Percentiles rank a stretch among this genome's conserved stretches.
Conservation (phyloP, 2,113 vertebrate species). For the Rafetus swinhoei region DNA sequence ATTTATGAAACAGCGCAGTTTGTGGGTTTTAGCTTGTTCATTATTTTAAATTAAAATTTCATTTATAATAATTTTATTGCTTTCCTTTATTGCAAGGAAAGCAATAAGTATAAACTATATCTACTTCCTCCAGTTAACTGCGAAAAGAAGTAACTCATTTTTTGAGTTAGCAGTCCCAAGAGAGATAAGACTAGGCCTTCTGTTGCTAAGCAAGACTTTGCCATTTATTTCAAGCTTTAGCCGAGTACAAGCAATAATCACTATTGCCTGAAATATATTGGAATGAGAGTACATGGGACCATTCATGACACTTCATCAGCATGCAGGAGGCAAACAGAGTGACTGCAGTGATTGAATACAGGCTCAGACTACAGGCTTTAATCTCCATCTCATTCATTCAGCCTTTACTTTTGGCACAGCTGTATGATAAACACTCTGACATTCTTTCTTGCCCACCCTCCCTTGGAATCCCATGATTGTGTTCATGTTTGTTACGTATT, state of each 20-base stretch:
- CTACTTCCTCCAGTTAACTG: constrained; percentile 44
- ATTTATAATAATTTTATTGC: too few species aligned
- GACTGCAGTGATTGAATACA: constrained; percentile 92
- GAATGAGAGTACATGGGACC: constrained; percentile 85
- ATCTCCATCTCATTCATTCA: constrained; percentile 91
- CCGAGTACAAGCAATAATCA: constrained; percentile 81
- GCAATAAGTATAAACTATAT: constrained; percentile 33
- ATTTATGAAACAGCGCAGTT: constrained; percentile 8
- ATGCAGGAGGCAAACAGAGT: constrained; percentile 87
- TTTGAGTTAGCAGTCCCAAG: constrained; percentile 57
- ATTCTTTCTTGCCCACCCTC: constrained; percentile 72
- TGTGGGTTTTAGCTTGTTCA: background rate
- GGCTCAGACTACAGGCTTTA: constrained; percentile 90
- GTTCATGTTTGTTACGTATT: constrained; percentile 50
- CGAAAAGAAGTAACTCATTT: constrained; percentile 51
- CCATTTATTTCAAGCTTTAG: constrained; percentile 80
- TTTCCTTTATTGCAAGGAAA: background rate
- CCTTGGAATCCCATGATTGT: constrained; percentile 70
- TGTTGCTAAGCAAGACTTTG: constrained; percentile 77
- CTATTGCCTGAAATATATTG: constrained; percentile 79
- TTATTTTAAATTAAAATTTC: background rate
- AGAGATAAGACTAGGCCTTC: constrained; percentile 69
- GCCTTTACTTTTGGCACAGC: constrained; percentile 87
- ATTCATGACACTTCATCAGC: constrained; percentile 91
- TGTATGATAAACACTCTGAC: constrained; percentile 89